Evolutionary conservation across 2,113 vertebrate genomes (phyloP).

Genomic region (Laticauda colubrina): DNA sequence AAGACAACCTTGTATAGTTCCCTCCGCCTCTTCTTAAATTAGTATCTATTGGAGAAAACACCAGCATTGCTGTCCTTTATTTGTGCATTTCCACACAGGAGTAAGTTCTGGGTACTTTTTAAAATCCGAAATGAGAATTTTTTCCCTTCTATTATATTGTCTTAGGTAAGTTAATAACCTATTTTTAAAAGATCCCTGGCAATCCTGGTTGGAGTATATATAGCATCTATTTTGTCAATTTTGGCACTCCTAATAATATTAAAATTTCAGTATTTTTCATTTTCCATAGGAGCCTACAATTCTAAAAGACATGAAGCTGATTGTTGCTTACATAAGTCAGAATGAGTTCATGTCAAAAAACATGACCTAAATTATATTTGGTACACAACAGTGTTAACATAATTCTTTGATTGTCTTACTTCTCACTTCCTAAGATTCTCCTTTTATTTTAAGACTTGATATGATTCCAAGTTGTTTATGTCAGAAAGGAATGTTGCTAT

Average conservation of each 20-base stretch:
- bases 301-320: conserved; percentile 34
- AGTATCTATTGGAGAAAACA: conserved; percentile 66
- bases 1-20: conserved; percentile 77
- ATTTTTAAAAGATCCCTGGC: conserved; percentile 32
- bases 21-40: conserved; percentile 65
- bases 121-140: conserved; percentile 64
- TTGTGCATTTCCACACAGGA: conserved; percentile 64
- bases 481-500: neutral
- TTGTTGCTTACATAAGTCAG: conserved; percentile 13
- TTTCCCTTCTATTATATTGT: conserved; percentile 46
- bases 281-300: conserved; percentile 29
- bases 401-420: neutral
- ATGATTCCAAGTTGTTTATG: neutral
- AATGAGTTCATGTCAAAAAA: conserved; percentile 12
- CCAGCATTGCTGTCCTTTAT: conserved; percentile 67
- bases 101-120: conserved; percentile 64
- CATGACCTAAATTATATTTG: neutral
- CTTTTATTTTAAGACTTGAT: neutral
- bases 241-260: conserved; percentile 41
- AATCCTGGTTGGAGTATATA: conserved; percentile 49
- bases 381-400: neutral
- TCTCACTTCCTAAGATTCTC: neutral
- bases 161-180: conserved; percentile 34
- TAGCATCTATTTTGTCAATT: conserved; percentile 25
- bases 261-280: conserved; percentile 37